These are phyloP conservation scores for Brachionus plicatilis DNA, from an alignment of 1,140 invertebrate species.

Conservation along the genomic window DNA sequence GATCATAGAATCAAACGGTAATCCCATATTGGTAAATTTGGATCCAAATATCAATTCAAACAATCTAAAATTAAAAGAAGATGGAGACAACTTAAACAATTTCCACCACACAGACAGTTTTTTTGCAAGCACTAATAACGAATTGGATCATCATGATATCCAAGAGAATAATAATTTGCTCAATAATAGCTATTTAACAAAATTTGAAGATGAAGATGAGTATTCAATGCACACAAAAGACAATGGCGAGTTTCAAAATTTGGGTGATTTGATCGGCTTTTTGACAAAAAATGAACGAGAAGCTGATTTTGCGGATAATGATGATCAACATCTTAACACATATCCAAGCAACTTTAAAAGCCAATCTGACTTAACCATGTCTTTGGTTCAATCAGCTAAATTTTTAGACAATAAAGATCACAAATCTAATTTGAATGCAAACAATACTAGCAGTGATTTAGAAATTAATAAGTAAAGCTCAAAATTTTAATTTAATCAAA, in stretches of 20 bases:
- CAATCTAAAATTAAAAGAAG: neutral
- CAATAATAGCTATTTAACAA: constrained; percentile 4
- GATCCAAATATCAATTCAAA: neutral
- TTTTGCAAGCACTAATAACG: neutral
- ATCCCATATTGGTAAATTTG: neutral
- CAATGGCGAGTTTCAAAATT: neutral
- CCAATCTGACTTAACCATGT: constrained; percentile 6
- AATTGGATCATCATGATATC: neutral
- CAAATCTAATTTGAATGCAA: neutral
- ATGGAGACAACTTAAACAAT: neutral
- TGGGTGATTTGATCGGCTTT: neutral
- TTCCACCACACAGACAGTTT: neutral
- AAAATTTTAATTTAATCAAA: neutral
- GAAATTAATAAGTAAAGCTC: neutral
- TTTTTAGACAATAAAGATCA: neutral
- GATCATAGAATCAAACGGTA: neutral
- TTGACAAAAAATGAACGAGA: neutral
- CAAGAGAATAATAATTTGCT: neutral
- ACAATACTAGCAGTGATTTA: neutral
- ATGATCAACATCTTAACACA: neutral
- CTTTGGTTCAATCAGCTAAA: neutral
- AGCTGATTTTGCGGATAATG: neutral
- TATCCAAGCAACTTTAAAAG: constrained; percentile 1
- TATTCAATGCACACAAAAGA: neutral
- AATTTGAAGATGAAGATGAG: constrained; percentile 13